These are phyloP conservation scores for Lordiphosa mommai DNA, from an alignment of 1,140 invertebrate species.

Conservation along the genomic window DNA sequence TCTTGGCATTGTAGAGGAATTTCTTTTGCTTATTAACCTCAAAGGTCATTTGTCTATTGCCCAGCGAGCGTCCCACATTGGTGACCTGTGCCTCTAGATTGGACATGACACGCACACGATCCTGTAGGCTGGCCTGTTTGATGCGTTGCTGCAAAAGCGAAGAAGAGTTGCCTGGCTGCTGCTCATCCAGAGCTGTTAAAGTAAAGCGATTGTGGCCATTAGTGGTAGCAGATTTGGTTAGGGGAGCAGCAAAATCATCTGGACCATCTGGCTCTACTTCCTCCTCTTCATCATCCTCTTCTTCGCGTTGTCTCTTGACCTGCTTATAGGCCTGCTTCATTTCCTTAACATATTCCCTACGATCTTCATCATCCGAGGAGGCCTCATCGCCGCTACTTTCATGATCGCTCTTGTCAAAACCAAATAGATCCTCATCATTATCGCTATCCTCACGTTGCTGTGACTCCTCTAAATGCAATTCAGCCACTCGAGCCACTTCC, in stretches of 20 bases:
- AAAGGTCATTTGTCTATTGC: slow-evolving; percentile 91
- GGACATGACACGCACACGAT: slow-evolving; percentile 84
- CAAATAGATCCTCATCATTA: slow-evolving; percentile 80
- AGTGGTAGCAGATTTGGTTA: slow-evolving; percentile 15
- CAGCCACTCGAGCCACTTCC: slow-evolving; percentile 73
- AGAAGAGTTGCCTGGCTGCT: slow-evolving; percentile 28
- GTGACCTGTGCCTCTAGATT: slow-evolving; percentile 81
- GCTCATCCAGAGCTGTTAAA: slow-evolving; percentile 37
- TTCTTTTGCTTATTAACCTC: slow-evolving; percentile 81
- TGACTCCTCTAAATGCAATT: slow-evolving; percentile 70
- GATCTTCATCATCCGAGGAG: slow-evolving; percentile 91
- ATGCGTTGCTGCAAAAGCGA: slow-evolving; percentile 62
- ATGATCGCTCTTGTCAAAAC: slow-evolving; percentile 60
- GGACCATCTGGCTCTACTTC: slow-evolving; percentile 26
- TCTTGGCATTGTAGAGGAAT: slow-evolving; percentile 78
- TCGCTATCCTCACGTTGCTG: slow-evolving; percentile 71
- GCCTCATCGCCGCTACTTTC: slow-evolving; percentile 68
- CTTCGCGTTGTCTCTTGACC: slow-evolving; percentile 75
- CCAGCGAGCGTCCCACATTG: slow-evolving; percentile 82
- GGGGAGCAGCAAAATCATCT: slow-evolving; percentile 16
- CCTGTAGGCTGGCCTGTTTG: slow-evolving; percentile 85
- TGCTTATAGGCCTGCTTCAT: slow-evolving; percentile 87
- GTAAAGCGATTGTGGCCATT: slow-evolving; percentile 36
- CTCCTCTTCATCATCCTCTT: slow-evolving; percentile 72
- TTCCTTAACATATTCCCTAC: slow-evolving; percentile 88